These are phyloP conservation scores for Loxodonta africana DNA, from an alignment of 2,113 vertebrate genomes.

Conservation along the genomic window DNA sequence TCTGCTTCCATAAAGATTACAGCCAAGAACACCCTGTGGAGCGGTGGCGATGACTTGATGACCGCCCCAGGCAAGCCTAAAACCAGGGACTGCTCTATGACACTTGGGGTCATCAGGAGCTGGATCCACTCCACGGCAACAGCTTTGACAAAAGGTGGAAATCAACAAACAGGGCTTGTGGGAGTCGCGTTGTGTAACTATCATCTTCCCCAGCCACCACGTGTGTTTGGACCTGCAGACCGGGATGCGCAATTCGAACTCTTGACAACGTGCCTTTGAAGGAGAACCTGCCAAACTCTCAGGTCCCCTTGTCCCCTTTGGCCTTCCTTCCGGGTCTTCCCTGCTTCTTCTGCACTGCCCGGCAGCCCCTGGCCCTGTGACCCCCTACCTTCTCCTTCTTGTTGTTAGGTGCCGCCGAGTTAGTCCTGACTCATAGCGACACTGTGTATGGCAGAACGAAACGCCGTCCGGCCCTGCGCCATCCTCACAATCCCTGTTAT, in stretches of 20 bases:
- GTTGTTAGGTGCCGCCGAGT: too few species aligned
- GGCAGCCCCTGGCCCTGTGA: rapidly evolving
- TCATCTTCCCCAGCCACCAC: rapidly evolving
- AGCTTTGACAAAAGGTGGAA: not conserved
- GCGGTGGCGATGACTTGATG: too few species aligned
- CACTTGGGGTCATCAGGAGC: too few species aligned
- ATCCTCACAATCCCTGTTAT: too few species aligned
- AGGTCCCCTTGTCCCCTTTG: not conserved
- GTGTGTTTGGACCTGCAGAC: not conserved
- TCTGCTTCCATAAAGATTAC: too few species aligned
- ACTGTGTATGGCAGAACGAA: too few species aligned
- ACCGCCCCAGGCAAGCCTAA: too few species aligned
- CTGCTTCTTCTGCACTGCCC: rapidly evolving
- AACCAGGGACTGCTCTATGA: too few species aligned
- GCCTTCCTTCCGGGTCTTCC: rapidly evolving
- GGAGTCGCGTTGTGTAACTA: rapidly evolving
- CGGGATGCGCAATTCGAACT: not conserved
- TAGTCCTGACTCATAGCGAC: too few species aligned
- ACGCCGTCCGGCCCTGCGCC: too few species aligned
- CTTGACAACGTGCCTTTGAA: not conserved
- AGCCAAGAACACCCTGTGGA: too few species aligned
- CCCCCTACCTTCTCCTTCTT: not conserved
- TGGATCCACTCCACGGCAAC: too few species aligned
- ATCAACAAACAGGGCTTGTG: not conserved
- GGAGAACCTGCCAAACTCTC: rapidly evolving